Percentiles rank a stretch among this genome's conserved stretches.
These are phyloP conservation scores for Gnathonemus echidnorhynchus DNA, from an alignment of 2,113 vertebrate genomes.

Conservation along the genomic window DNA sequence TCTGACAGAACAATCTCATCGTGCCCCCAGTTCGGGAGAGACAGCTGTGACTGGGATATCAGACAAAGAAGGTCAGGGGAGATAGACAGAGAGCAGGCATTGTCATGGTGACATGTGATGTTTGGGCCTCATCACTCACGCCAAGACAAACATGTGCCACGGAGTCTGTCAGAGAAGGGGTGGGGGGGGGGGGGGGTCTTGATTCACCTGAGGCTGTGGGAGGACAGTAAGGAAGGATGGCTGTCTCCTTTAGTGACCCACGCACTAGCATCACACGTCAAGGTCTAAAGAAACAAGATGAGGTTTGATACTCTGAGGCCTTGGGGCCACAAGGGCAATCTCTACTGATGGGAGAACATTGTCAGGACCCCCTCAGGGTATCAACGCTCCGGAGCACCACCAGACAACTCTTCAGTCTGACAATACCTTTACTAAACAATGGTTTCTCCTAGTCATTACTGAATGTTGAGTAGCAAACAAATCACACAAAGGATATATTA, in stretches of 20 bases:
- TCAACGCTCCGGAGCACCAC: neutral
- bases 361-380: neutral
- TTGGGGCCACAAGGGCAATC: neutral
- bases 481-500: neutral
- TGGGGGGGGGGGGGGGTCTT: conserved; percentile 71
- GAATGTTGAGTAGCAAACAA: neutral
- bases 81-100: conserved; percentile 21
- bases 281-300: neutral
- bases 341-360: conserved; percentile 4
- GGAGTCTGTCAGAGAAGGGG: conserved; percentile 71
- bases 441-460: neutral
- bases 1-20: neutral
- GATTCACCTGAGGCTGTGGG: conserved; percentile 54
- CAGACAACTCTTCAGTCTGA: neutral
- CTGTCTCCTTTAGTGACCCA: neutral
- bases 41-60: neutral
- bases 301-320: neutral
- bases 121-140: conserved; percentile 21
- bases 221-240: neutral
- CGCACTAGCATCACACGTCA: neutral
- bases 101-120: conserved; percentile 26
- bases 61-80: conserved; percentile 10
- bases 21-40: neutral
- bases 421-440: neutral
- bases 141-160: conserved; percentile 81